Percentiles rank a stretch among this genome's conserved stretches.
phyloP scores from a whole-genome alignment of 2,113 vertebrate species.

The Clinocottus analis region DNA sequence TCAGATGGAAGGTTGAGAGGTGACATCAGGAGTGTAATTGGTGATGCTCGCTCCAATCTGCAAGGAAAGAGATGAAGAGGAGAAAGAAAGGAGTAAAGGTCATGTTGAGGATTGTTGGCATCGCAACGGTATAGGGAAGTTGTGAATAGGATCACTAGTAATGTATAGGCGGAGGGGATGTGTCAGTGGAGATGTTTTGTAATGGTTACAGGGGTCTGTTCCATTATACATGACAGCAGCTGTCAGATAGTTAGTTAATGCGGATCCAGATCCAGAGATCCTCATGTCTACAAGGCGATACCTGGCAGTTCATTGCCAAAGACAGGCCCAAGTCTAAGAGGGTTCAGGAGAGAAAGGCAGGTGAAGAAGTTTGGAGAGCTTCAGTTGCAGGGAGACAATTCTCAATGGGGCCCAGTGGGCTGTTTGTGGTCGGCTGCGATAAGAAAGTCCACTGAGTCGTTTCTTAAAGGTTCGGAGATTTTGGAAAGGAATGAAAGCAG shows the following conservation, averaged over 20 bases:
- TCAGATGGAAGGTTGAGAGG: slow-evolving; percentile 3
- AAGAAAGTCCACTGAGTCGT: not conserved
- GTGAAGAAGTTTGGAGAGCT: slow-evolving; percentile 12
- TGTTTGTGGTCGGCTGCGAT: slow-evolving; percentile 9
- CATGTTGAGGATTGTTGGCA: slow-evolving; percentile 39
- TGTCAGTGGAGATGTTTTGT: slow-evolving; percentile 52
- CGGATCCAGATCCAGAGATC: slow-evolving; percentile 28
- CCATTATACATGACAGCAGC: slow-evolving; percentile 57
- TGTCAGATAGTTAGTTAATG: slow-evolving; percentile 51
- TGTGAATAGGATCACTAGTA: slow-evolving; percentile 45
- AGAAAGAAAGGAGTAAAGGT: slow-evolving; percentile 10
- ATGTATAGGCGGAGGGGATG: slow-evolving; percentile 31
- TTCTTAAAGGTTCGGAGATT: not conserved
- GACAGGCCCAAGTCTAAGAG: slow-evolving; percentile 25
- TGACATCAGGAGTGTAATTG: slow-evolving; percentile 31
- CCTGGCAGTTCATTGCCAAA: slow-evolving; percentile 42
- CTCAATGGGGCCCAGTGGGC: not conserved
- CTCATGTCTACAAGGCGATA: slow-evolving; percentile 47
- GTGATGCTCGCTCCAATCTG: not conserved
- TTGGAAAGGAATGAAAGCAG: slow-evolving; percentile 12
- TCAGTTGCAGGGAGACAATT: not conserved
- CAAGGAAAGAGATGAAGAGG: slow-evolving; percentile 20
- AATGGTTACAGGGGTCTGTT: slow-evolving; percentile 48
- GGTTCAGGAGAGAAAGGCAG: slow-evolving; percentile 34
- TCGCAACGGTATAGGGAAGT: slow-evolving; percentile 31